A percentile compares a stretch with the other conserved stretches of the same genome.
These are phyloP conservation scores for Pagrus major DNA, from an alignment of 2,113 vertebrate species.

Conservation along the genomic window DNA sequence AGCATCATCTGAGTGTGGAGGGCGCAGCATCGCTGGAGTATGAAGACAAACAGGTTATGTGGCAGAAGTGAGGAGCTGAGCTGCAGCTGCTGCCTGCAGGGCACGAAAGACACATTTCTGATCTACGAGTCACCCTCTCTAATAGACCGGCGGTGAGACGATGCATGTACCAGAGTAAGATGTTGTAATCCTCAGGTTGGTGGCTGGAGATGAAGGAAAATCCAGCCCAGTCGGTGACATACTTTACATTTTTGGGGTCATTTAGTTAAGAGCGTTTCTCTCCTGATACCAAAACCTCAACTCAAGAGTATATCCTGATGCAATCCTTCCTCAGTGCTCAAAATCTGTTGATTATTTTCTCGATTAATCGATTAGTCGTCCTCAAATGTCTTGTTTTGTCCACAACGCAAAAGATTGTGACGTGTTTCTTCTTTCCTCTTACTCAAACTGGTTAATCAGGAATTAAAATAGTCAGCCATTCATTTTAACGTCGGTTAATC, in stretches of 20 bases:
- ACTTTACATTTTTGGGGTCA: neutral
- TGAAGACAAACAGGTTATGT: constrained; percentile 60
- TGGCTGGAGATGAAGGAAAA: neutral
- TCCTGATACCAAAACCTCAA: neutral
- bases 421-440: no score
- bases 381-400: no score
- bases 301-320: neutral
- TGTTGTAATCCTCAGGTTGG: neutral
- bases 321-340: neutral
- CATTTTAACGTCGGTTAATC: no score
- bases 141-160: neutral
- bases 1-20: neutral
- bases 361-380: no score
- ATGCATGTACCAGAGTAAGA: neutral
- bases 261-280: neutral
- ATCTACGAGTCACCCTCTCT: neutral
- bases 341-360: no score
- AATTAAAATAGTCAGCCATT: no score
- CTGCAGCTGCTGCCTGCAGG: neutral
- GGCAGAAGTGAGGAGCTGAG: neutral
- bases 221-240: neutral
- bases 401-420: no score
- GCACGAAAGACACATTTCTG: neutral
- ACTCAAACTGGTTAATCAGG: no score
- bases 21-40: neutral